Evolutionary conservation across 2,888 invertebrate species (phyloP).

Genomic region (Heteropelma amictum): DNA sequence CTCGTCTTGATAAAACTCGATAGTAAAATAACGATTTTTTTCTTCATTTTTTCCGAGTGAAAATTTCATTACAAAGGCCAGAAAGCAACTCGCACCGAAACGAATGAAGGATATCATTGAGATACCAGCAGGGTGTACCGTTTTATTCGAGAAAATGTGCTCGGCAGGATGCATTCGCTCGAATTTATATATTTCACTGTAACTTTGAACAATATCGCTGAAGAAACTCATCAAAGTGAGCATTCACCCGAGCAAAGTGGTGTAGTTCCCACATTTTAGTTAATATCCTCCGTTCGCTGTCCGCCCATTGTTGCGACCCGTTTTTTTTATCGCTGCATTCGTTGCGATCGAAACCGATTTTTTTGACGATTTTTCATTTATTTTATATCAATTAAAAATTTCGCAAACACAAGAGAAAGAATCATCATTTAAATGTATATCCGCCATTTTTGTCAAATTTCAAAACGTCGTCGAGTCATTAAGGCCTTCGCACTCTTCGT

Average conservation of each 20-base stretch:
- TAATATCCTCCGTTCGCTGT: background rate
- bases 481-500: constrained; percentile 7
- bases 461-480: background rate
- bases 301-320: background rate
- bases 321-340: background rate
- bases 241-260: background rate
- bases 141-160: no score
- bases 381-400: no score
- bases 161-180: background rate
- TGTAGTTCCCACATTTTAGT: background rate
- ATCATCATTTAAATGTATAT: background rate
- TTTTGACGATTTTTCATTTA: no score
- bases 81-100: no score
- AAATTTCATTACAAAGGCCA: no score
- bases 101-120: no score
- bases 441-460: background rate
- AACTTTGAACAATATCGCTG: background rate
- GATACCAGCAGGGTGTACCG: no score
- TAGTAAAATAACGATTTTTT: no score
- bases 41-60: no score
- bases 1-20: no score
- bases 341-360: no score
- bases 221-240: background rate
- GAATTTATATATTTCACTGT: background rate
- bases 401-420: background rate